These are phyloP conservation scores for Macrotis lagotis DNA, from an alignment of 2,113 vertebrate genomes.

Conservation along the genomic window DNA sequence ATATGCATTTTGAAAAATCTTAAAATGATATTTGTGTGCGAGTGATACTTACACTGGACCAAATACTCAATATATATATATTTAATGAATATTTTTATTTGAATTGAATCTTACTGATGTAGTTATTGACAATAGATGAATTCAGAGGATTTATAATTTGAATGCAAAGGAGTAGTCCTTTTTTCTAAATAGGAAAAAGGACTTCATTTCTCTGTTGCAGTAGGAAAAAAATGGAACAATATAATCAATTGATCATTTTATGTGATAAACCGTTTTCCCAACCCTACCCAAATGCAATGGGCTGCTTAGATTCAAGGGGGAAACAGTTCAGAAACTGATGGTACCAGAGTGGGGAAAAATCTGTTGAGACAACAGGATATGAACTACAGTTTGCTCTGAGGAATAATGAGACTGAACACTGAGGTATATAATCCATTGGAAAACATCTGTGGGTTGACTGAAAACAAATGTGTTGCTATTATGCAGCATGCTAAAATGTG, in stretches of 20 bases:
- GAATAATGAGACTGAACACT: not conserved
- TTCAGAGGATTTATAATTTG: not conserved
- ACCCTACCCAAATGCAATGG: not conserved
- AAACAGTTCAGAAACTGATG: not conserved
- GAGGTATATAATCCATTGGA: not conserved
- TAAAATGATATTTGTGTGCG: not conserved
- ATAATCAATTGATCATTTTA: not conserved
- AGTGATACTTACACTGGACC: not conserved
- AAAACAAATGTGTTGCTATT: not conserved
- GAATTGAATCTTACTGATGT: not conserved
- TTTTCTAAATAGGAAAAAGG: not conserved
- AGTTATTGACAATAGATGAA: not conserved
- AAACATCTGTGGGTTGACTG: not conserved
- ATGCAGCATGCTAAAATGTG: slow-evolving; percentile 24
- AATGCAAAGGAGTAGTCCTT: not conserved
- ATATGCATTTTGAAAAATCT: not conserved
- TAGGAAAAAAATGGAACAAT: not conserved
- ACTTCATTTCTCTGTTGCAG: not conserved
- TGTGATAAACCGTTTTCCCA: not conserved
- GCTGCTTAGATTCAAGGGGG: not conserved
- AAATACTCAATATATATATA: not conserved
- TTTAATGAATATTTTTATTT: not conserved
- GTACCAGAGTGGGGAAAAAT: too few relatives aligned
- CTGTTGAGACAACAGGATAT: too few relatives aligned
- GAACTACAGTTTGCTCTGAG: not conserved